Percentiles rank a stretch among this genome's conserved stretches.
phyloP scores from a whole-genome alignment of 2,797 vertebrate genomes.

The Mycteria americana region DNA sequence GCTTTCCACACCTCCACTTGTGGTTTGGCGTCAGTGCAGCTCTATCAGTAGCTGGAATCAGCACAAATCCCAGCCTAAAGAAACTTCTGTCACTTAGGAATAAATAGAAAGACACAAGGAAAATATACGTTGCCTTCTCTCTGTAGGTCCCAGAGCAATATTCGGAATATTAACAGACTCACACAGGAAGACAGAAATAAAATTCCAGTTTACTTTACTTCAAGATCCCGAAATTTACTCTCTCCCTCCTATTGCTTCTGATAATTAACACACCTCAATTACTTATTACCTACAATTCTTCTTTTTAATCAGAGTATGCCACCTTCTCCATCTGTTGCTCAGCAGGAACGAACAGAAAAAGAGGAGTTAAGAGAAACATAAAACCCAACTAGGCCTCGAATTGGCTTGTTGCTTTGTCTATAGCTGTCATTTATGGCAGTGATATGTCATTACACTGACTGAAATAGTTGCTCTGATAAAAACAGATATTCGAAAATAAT shows the following conservation, averaged over 20 bases:
- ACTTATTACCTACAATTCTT: background rate
- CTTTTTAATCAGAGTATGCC: background rate
- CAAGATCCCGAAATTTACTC: background rate
- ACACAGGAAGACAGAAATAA: background rate
- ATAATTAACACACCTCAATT: background rate
- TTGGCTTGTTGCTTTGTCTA: background rate
- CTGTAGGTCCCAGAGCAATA: background rate
- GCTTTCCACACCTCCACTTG: background rate
- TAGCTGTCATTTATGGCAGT: background rate
- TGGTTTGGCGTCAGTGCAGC: background rate
- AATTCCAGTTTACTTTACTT: background rate
- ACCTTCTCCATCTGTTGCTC: constrained; percentile 48
- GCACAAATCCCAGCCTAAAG: background rate
- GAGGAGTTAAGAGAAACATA: constrained; percentile 19
- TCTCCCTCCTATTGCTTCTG: background rate
- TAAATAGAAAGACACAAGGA: background rate
- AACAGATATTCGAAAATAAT: background rate
- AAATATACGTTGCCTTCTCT: background rate
- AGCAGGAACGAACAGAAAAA: constrained; percentile 7
- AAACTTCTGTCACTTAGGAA: background rate
- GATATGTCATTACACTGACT: background rate
- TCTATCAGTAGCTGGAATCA: background rate
- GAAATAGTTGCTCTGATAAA: background rate
- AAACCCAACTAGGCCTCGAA: background rate
- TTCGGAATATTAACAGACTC: background rate